Conservation (phyloP, 2,113 vertebrate species). For the Rhineura floridana region DNA sequence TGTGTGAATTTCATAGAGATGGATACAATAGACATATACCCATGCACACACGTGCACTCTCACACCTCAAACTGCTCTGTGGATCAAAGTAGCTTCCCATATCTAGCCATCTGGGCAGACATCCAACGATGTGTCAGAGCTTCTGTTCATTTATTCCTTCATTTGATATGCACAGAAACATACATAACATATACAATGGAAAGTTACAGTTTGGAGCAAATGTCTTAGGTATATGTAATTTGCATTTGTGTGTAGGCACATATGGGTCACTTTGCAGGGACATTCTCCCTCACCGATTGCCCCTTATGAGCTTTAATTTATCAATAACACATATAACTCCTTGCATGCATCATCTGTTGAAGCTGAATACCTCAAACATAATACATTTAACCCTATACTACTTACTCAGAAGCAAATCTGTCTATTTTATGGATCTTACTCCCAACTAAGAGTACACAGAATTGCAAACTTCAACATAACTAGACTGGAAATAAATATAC, state of each 20-base stretch:
- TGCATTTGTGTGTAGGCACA: background rate
- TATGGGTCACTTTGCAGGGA: background rate
- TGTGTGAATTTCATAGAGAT: background rate
- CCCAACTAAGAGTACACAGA: background rate
- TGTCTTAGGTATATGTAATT: background rate
- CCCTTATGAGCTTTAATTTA: background rate
- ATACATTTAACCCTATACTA: background rate
- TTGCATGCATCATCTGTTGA: background rate
- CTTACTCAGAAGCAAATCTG: background rate
- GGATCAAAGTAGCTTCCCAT: background rate
- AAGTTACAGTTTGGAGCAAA: background rate
- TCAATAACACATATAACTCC: background rate
- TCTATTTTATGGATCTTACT: background rate
- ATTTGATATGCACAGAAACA: background rate
- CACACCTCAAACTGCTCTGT: background rate
- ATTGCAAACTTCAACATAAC: background rate
- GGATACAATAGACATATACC: background rate
- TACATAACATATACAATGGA: background rate
- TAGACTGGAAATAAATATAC: background rate
- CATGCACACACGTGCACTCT: too few relatives aligned
- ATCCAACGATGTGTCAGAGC: background rate
- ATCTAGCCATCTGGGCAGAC: background rate
- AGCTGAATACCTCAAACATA: background rate
- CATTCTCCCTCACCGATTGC: background rate
- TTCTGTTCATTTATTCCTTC: background rate